Conservation (phyloP, 2,113 vertebrate genomes). For the Myrmecobius fasciatus region DNA sequence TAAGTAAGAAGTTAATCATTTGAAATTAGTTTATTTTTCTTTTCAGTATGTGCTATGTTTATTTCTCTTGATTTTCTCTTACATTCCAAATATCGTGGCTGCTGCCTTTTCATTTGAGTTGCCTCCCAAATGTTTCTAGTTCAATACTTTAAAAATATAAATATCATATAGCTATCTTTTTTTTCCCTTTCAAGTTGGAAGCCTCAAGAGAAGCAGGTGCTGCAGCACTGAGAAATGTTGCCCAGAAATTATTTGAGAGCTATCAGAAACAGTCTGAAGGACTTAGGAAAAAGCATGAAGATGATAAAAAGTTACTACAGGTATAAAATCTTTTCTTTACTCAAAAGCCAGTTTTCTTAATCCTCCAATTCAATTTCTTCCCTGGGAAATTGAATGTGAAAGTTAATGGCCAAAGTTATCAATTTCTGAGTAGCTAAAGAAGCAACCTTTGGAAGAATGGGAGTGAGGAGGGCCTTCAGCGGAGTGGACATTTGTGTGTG, state of each 20-base stretch:
- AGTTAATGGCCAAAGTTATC: not conserved
- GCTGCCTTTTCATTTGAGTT: not conserved
- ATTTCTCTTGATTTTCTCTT: not conserved
- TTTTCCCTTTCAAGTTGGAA: slow-evolving; percentile 78
- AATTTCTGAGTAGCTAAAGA: not conserved
- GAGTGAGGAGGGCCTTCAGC: not conserved
- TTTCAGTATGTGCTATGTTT: not conserved
- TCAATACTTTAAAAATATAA: not conserved
- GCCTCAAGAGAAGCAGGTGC: slow-evolving; percentile 82
- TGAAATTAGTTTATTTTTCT: not conserved
- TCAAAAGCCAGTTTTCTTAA: not conserved
- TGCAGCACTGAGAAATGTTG: slow-evolving; percentile 69
- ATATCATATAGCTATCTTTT: not conserved
- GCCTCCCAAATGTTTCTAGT: not conserved
- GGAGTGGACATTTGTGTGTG: not conserved
- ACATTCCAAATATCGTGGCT: not conserved
- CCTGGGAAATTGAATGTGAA: not conserved
- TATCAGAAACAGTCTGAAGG: slow-evolving; percentile 74
- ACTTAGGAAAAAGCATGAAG: slow-evolving; percentile 63
- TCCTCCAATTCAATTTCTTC: rapidly evolving
- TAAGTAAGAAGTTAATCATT: not conserved
- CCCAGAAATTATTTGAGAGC: slow-evolving; percentile 76
- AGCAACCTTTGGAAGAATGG: not conserved
- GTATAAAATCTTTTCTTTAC: slow-evolving; percentile 45
- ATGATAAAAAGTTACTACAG: slow-evolving; percentile 70